Evolutionary conservation across 1,140 invertebrate species (phyloP).

Genomic region (Globodera ellingtonae): DNA sequence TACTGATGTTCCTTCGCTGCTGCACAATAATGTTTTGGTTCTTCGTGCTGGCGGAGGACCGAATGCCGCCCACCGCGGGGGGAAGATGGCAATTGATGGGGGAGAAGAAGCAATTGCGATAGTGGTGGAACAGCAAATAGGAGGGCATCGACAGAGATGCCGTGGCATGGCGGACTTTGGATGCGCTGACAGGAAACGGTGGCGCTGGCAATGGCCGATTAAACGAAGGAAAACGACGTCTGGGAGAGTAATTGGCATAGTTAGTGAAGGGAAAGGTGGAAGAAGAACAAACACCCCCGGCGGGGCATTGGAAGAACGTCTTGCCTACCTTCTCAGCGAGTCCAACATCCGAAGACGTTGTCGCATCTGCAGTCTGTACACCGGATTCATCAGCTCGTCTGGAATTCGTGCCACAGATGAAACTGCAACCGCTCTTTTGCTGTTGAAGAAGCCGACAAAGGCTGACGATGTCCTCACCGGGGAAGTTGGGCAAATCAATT

Average conservation of each 20-base stretch:
- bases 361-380: background rate
- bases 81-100: conserved; percentile 26
- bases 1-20: background rate
- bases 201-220: background rate
- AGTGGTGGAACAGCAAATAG: background rate
- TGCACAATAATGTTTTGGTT: conserved; percentile 5
- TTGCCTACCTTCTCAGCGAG: background rate
- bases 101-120: conserved; percentile 22
- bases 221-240: too few relatives aligned
- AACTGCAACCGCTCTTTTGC: background rate
- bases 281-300: too few relatives aligned
- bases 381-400: background rate
- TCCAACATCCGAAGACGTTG: background rate
- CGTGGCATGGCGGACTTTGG: background rate
- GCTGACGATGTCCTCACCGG: background rate
- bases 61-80: background rate
- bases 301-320: background rate
- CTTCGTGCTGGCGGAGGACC: background rate
- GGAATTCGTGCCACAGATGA: background rate
- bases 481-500: background rate
- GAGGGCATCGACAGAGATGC: too few relatives aligned
- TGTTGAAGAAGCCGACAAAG: too few relatives aligned
- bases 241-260: background rate
- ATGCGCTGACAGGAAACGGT: background rate
- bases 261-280: background rate